Conservation (phyloP, 2,888 invertebrate genomes). For the Synergus itoensis region DNA sequence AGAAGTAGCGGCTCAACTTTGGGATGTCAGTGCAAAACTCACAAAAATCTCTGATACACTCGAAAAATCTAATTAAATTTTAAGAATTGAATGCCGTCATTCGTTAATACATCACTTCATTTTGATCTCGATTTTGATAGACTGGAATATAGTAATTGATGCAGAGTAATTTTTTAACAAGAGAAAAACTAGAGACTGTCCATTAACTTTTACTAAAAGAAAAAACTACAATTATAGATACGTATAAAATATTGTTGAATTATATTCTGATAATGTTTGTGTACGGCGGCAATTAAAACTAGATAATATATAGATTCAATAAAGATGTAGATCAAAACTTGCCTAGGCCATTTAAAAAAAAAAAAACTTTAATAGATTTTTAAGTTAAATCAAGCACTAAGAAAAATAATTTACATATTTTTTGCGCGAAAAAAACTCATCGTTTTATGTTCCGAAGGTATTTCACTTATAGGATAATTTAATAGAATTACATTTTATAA, state of each 20-base stretch:
- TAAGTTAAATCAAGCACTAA: not conserved
- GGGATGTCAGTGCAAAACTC: slow-evolving; percentile 84
- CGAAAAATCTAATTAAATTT: not conserved
- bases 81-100: not conserved
- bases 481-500: not conserved
- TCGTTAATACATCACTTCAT: slow-evolving; percentile 6
- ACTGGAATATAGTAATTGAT: not conserved
- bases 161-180: slow-evolving; percentile 21
- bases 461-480: not conserved
- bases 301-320: not conserved
- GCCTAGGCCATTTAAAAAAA: no score
- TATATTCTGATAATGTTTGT: not conserved
- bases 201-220: not conserved
- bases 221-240: not conserved
- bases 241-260: not conserved
- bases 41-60: slow-evolving; percentile 57
- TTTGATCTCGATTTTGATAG: not conserved
- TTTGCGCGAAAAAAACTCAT: not conserved
- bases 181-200: slow-evolving; percentile 30
- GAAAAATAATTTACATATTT: not conserved
- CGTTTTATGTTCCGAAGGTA: not conserved
- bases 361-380: no score
- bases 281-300: not conserved
- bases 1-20: slow-evolving; percentile 83
- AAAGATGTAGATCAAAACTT: not conserved